Conservation (phyloP, 1,140 invertebrate genomes). For the Alviniconcha marisindica region DNA sequence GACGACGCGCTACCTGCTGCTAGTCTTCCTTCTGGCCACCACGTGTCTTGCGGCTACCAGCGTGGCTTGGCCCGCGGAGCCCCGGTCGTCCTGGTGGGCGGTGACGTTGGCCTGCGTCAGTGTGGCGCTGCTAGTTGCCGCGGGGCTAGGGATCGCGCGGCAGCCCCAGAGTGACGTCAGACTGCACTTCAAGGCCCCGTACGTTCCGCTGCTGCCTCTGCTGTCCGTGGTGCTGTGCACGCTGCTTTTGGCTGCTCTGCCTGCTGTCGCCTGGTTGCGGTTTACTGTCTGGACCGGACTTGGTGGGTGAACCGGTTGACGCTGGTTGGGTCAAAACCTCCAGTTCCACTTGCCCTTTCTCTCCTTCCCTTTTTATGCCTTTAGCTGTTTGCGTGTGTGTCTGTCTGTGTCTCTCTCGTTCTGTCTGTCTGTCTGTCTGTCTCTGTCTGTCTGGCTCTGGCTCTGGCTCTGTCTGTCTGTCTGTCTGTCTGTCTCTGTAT, state of each 20-base stretch:
- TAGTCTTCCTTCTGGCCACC: constrained; percentile 59
- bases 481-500: constrained; percentile 4
- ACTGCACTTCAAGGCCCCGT: constrained; percentile 66
- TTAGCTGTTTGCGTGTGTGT: background rate
- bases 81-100: constrained; percentile 71
- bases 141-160: constrained; percentile 58
- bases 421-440: background rate
- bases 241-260: constrained; percentile 69
- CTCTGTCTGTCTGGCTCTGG: constrained; percentile 3
- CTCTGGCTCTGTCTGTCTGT: constrained; percentile 19
- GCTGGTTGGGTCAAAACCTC: background rate
- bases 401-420: background rate
- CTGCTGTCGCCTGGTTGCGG: constrained; percentile 69
- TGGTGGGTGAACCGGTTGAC: constrained; percentile 58
- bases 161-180: constrained; percentile 67
- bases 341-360: too few relatives aligned
- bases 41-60: constrained; percentile 41
- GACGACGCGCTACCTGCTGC: constrained; percentile 53
- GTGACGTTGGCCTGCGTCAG: constrained; percentile 58
- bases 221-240: constrained; percentile 66
- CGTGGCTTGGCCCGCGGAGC: constrained; percentile 37
- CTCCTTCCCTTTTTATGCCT: too few relatives aligned
- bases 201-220: constrained; percentile 71
- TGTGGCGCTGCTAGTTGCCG: constrained; percentile 55
- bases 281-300: constrained; percentile 70